Conservation (phyloP, 2,113 vertebrate species). For the Campylomormyrus numenius region DNA sequence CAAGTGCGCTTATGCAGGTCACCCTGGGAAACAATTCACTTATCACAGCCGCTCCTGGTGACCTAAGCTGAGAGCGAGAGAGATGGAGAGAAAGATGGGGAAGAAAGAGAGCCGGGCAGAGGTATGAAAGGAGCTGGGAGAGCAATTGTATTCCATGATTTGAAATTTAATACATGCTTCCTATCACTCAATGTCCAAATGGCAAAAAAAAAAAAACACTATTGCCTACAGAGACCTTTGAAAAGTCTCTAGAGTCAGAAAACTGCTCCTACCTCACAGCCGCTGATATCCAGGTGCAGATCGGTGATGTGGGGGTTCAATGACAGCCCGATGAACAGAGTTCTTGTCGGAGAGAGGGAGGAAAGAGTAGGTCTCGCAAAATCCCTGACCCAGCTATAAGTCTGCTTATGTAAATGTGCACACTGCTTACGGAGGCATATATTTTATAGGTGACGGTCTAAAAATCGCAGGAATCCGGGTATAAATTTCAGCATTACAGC, state of each 20-base stretch:
- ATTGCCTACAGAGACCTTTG: neutral
- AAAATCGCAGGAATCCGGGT: neutral
- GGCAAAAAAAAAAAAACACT: neutral
- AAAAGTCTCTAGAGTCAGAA: neutral
- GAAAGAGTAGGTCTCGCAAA: neutral
- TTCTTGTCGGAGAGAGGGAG: constrained; percentile 42
- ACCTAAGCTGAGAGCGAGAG: constrained; percentile 58
- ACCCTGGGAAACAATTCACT: constrained; percentile 72
- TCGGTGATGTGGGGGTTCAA: constrained; percentile 74
- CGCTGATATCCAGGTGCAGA: constrained; percentile 72
- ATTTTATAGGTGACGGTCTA: neutral
- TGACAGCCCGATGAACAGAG: constrained; percentile 66
- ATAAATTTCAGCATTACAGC: neutral
- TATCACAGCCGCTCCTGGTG: constrained; percentile 69
- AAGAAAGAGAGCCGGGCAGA: neutral
- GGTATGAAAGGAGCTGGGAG: neutral
- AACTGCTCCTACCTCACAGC: constrained; percentile 66
- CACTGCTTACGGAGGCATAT: neutral
- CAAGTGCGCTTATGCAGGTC: constrained; percentile 67
- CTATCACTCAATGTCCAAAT: neutral
- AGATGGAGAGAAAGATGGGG: neutral
- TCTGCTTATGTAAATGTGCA: neutral
- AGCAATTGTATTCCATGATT: neutral
- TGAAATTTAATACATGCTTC: neutral
- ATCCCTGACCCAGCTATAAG: neutral